Conservation (phyloP, 2,797 vertebrate species). For the Calcarius lapponicus region DNA sequence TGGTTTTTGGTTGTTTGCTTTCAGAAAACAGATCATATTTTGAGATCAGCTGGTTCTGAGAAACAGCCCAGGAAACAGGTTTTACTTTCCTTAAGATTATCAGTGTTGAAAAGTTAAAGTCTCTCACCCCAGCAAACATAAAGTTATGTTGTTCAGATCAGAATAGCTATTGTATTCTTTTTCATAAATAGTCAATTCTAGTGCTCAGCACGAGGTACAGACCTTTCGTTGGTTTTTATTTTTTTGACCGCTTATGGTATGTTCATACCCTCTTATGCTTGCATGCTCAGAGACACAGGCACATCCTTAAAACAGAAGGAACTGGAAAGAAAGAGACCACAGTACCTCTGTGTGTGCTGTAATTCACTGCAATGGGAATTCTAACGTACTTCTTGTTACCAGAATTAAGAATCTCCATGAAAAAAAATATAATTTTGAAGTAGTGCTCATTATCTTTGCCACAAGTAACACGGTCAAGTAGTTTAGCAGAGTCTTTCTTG, state of each 20-base stretch:
- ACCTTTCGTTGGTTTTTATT: background rate
- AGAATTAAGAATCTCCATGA: constrained; percentile 21
- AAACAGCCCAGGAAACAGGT: background rate
- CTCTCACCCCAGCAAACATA: background rate
- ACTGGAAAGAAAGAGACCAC: background rate
- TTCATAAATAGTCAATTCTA: background rate
- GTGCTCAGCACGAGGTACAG: background rate
- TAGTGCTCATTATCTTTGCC: background rate
- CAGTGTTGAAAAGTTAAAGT: background rate
- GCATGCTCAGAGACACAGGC: background rate
- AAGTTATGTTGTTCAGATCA: background rate
- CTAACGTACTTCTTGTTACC: background rate
- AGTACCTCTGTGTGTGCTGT: background rate
- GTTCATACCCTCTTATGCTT: background rate
- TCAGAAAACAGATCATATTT: background rate
- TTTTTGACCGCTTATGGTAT: background rate
- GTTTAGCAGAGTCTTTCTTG: constrained; percentile 22
- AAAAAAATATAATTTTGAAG: constrained; percentile 7
- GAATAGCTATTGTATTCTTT: background rate
- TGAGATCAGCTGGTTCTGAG: background rate
- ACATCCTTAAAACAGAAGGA: background rate
- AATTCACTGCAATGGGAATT: background rate
- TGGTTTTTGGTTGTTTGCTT: background rate
- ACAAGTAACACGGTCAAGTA: constrained; percentile 11
- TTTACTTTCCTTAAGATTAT: background rate